Base-by-base conservation (phyloP, 1,140 invertebrate genomes). In the Drosophila azteca region DNA sequence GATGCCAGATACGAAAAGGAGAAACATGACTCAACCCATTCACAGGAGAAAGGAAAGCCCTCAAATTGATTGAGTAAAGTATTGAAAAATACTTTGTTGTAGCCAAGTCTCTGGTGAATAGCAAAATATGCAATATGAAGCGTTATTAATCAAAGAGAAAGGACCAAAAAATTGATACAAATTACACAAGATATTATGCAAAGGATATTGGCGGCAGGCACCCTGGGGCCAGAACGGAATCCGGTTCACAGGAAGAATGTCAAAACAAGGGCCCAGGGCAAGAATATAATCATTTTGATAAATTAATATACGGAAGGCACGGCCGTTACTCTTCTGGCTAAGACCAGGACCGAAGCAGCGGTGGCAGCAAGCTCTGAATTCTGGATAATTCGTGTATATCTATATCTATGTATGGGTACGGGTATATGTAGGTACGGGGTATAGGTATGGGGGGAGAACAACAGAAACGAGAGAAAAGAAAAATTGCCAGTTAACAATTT, bases 401-500 rank as follows among this genome's bases (percentile, higher is more conserved):
- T 8, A 11, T 11, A 35, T 11, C 31, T 35, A 9, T 35, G 9
- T 39, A 13, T 11, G 3, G 35, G 11, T 4, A 39, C 13, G 13
- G 11, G 24, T n/a, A n/a, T n/a, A n/a, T n/a, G n/a, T n/a, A n/a
- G n/a, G n/a, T 26, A 26, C 3, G 24, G 11, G 5, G 11, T 39
- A 13, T 11, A 1, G 35, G 11, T 4, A 13, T 39, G 13, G 11
- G 11, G 13, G 11, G 20, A 49, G 15, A 49, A 13, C 44, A 26
- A 29, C 17, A 20, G 17, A 20, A 20, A 20, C 39, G 50, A 43
- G 51, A 48, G 65, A 26, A 26, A 55, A 49, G 44, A 78, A 81
- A 87, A 88, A 82, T 88, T 88, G 78, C 60, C 83, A 88, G 83
- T 88, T 87, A 88, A 82, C 74, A 87, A 72, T 76, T 88, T 85